Evolutionary conservation across 2,888 invertebrate genomes (phyloP).

Genomic region (Sylvicola fuscatus): DNA sequence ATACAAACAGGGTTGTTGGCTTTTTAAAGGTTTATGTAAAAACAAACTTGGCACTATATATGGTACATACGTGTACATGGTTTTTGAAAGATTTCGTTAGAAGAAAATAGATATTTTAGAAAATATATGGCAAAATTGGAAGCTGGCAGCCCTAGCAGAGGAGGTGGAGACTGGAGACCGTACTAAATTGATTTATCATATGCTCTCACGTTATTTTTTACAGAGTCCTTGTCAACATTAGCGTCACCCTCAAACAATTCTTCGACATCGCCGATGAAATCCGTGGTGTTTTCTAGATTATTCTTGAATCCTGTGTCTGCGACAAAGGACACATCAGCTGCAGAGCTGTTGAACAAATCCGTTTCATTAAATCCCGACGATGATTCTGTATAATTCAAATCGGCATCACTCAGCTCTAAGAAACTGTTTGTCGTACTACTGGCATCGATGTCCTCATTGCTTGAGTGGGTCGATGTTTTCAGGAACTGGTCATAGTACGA

Average conservation of each 20-base stretch:
- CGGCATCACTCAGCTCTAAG: background rate
- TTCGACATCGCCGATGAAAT: constrained; percentile 29
- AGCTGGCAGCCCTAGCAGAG: too few species aligned
- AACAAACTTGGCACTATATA: too few species aligned
- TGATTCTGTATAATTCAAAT: background rate
- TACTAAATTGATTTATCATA: constrained; percentile 14
- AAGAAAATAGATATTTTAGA: too few species aligned
- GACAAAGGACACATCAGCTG: constrained; percentile 7
- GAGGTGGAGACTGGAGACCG: too few species aligned
- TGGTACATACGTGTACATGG: too few species aligned
- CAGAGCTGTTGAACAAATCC: constrained; percentile 8
- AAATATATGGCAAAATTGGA: too few species aligned
- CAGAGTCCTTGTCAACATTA: background rate
- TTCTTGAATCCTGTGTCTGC: constrained; percentile 10
- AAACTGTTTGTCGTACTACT: background rate
- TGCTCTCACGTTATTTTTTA: constrained; percentile 4
- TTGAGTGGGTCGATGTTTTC: constrained; percentile 21
- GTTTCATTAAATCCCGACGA: constrained; percentile 8
- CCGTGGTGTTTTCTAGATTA: constrained; percentile 14
- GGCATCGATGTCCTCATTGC: background rate
- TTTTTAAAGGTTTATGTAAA: too few species aligned
- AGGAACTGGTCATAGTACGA: constrained; percentile 30
- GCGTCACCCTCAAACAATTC: constrained; percentile 22
- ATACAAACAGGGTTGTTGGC: too few species aligned
- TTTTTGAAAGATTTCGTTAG: too few species aligned